phyloP scores from a whole-genome alignment of 1,140 invertebrate species.

The Elysia chlorotica region DNA sequence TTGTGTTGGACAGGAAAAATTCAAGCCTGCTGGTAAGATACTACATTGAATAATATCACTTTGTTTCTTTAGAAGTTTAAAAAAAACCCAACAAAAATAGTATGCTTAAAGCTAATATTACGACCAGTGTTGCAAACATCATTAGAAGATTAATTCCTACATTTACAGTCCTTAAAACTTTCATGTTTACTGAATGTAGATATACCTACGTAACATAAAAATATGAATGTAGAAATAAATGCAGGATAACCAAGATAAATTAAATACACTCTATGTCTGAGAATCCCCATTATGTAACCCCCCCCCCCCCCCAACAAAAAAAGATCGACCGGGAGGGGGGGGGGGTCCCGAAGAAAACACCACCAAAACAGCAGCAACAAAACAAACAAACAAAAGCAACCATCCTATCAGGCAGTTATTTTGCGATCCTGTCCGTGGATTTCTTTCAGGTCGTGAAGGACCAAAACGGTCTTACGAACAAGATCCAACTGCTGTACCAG shows the following conservation, averaged over 20 bases:
- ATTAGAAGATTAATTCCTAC: neutral
- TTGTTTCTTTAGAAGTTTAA: neutral
- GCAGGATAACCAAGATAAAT: neutral
- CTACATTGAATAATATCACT: neutral
- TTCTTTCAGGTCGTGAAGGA: slow-evolving; percentile 1
- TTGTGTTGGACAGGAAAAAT: slow-evolving; percentile 6
- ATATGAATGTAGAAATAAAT: too few relatives aligned
- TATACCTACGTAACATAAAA: neutral
- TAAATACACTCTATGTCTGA: neutral
- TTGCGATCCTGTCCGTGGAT: neutral
- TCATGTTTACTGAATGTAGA: neutral
- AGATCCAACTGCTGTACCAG: neutral
- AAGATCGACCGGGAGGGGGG: too few relatives aligned
- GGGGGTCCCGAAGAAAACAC: too few relatives aligned
- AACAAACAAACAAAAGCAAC: neutral
- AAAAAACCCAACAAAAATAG: too few relatives aligned
- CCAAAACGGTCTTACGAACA: neutral
- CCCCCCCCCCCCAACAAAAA: too few relatives aligned
- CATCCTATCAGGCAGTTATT: neutral
- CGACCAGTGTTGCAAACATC: neutral
- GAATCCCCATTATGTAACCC: neutral
- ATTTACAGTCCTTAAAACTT: neutral
- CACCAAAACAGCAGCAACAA: neutral
- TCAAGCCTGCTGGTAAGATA: neutral
- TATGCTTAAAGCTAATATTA: neutral